Evolutionary conservation across 2,888 invertebrate genomes (phyloP).

Genomic region (Diplolepis rosae): DNA sequence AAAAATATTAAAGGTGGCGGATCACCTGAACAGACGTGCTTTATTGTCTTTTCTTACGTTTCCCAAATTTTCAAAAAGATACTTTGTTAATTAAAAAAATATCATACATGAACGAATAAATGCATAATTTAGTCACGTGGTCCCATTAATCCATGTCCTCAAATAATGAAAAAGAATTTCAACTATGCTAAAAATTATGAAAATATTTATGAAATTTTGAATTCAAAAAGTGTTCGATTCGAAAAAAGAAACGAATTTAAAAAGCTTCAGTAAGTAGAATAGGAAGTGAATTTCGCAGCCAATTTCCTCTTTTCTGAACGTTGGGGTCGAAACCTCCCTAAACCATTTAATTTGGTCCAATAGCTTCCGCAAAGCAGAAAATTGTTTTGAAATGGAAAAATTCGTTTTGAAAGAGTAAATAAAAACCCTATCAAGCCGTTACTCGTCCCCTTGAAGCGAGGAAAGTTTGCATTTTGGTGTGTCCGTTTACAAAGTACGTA

Average conservation of each 20-base stretch:
- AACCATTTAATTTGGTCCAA: background rate
- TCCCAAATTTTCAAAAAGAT: too few species aligned
- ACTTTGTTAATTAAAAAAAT: too few species aligned
- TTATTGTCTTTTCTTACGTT: too few species aligned
- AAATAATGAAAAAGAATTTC: too few species aligned
- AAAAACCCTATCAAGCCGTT: background rate
- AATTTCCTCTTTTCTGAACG: background rate
- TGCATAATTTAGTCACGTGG: too few species aligned
- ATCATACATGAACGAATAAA: too few species aligned
- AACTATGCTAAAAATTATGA: too few species aligned
- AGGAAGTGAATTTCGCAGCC: background rate
- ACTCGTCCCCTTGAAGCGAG: constrained; percentile 23
- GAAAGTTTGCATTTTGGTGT: constrained; percentile 22
- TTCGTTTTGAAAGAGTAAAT: background rate
- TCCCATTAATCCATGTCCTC: too few species aligned
- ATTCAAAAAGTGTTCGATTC: background rate
- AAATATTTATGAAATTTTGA: too few species aligned
- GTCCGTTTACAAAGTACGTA: constrained; percentile 10
- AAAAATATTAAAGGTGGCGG: too few species aligned
- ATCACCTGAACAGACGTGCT: too few species aligned
- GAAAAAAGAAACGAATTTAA: background rate
- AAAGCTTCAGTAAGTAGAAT: background rate
- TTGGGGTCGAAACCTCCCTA: background rate
- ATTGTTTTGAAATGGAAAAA: too few species aligned
- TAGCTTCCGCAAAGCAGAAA: background rate